phyloP scores from a whole-genome alignment of 2,797 vertebrate genomes.

The Acanthurus lineatus region DNA sequence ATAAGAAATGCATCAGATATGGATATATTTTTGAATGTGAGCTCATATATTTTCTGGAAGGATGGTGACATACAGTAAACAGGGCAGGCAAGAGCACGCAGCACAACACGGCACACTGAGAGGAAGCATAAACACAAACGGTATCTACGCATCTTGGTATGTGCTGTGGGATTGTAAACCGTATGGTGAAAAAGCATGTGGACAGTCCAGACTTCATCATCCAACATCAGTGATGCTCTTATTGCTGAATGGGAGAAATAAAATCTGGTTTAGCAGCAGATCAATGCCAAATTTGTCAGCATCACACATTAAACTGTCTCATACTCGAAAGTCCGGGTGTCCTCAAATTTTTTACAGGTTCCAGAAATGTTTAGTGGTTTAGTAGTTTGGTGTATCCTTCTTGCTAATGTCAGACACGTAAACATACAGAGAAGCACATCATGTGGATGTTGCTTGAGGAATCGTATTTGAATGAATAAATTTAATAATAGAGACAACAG shows the following conservation, averaged over 20 bases:
- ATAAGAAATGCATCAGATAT: slow-evolving; percentile 66
- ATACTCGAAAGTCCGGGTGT: neutral
- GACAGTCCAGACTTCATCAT: neutral
- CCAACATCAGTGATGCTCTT: neutral
- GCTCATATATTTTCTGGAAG: slow-evolving; percentile 54
- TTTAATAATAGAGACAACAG: neutral
- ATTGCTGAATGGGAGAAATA: neutral
- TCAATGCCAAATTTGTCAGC: neutral
- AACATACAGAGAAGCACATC: neutral
- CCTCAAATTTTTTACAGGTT: neutral
- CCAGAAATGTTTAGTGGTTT: neutral
- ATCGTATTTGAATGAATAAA: neutral
- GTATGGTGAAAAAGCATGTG: slow-evolving; percentile 6
- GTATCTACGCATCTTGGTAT: neutral
- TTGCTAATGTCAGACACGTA: neutral
- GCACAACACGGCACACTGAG: neutral
- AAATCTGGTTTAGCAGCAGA: neutral
- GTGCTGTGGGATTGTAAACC: neutral
- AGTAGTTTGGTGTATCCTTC: neutral
- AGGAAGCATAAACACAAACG: neutral
- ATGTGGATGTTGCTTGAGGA: neutral
- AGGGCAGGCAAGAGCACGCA: slow-evolving; percentile 10
- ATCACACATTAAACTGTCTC: neutral
- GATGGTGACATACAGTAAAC: slow-evolving; percentile 14
- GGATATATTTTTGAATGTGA: slow-evolving; percentile 71